phyloP scores from a whole-genome alignment of 2,797 vertebrate species.

The Pterois miles region DNA sequence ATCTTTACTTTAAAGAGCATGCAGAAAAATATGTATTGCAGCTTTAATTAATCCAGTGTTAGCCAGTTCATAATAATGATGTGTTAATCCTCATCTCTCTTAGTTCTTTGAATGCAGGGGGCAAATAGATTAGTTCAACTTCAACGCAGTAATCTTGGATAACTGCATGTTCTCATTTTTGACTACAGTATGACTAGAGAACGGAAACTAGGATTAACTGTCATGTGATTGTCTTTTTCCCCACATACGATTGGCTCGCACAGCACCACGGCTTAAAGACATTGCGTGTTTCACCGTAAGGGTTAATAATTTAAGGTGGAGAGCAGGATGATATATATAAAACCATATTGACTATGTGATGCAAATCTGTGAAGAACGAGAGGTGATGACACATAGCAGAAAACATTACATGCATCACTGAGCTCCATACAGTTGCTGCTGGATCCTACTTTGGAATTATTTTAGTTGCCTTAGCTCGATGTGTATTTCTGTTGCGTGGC shows the following conservation, averaged over 20 bases:
- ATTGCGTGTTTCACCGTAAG: conserved; percentile 4
- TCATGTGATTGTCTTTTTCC: neutral
- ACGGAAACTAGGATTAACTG: neutral
- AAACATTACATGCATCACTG: conserved; percentile 13
- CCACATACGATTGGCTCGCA: neutral
- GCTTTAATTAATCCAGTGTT: conserved; percentile 37
- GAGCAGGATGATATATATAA: conserved; percentile 17
- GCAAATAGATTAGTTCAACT: conserved; percentile 34
- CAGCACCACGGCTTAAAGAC: neutral
- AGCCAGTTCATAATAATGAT: conserved; percentile 10
- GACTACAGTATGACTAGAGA: conserved; percentile 1
- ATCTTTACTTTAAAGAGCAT: neutral
- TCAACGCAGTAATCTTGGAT: conserved; percentile 25
- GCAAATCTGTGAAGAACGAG: conserved; percentile 7
- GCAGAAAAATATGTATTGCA: conserved; percentile 9
- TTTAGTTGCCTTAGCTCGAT: neutral
- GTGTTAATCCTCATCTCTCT: conserved; percentile 34
- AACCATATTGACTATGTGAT: conserved; percentile 22
- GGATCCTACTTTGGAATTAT: neutral
- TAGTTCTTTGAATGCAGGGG: conserved; percentile 14
- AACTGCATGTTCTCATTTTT: neutral
- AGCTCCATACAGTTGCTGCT: neutral
- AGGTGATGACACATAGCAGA: neutral
- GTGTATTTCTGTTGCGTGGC: neutral
- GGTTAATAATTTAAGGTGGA: conserved; percentile 29